phyloP scores from a whole-genome alignment of 2,113 vertebrate genomes.

The Enhydra lutris region DNA sequence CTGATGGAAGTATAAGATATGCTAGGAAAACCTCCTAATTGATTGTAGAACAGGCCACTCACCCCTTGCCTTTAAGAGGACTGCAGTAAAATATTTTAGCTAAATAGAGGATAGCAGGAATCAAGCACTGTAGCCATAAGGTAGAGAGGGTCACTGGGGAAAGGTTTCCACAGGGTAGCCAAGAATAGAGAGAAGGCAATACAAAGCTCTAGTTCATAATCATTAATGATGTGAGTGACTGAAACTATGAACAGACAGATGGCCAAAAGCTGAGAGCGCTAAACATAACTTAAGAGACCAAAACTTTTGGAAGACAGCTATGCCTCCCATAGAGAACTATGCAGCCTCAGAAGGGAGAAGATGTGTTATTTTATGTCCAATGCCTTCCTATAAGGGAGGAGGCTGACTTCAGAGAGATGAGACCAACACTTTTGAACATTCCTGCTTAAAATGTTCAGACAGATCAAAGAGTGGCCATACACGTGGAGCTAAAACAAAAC shows the following conservation, averaged over 20 bases:
- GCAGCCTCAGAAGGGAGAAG: neutral
- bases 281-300: neutral
- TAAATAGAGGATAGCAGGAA: neutral
- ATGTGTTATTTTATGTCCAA: neutral
- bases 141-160: neutral
- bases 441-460: neutral
- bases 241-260: neutral
- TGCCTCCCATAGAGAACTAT: neutral
- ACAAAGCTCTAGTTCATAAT: neutral
- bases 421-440: neutral
- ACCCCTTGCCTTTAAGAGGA: neutral
- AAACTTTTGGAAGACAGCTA: neutral
- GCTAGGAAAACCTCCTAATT: neutral
- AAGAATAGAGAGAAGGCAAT: neutral
- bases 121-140: neutral
- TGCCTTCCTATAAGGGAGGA: neutral
- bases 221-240: neutral
- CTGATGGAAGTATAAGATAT: neutral
- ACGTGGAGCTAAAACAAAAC: neutral
- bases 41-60: neutral
- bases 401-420: neutral
- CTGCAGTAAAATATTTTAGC: neutral
- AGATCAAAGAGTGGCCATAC: neutral
- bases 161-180: neutral
- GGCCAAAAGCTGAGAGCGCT: neutral